Conservation (phyloP, 2,113 vertebrate genomes). For the Mesitornis unicolor region DNA sequence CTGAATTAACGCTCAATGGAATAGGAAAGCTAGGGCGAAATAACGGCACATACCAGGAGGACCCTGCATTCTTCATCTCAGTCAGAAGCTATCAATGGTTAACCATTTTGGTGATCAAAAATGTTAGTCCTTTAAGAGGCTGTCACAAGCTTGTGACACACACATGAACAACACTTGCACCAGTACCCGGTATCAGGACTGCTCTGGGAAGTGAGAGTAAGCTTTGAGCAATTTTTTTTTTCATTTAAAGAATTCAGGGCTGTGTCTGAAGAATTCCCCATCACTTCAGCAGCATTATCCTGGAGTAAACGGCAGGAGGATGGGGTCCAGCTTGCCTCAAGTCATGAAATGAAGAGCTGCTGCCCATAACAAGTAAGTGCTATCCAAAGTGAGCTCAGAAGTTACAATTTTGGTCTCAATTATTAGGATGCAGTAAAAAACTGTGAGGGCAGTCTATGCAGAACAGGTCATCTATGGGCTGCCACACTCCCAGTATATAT, state of each 20-base stretch:
- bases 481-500: background rate
- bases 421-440: background rate
- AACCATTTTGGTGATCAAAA: background rate
- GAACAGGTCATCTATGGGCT: background rate
- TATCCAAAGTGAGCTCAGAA: background rate
- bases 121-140: accelerated
- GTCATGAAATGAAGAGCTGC: background rate
- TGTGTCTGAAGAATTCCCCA: background rate
- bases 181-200: background rate
- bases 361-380: background rate
- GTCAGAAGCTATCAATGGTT: background rate
- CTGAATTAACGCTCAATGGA: background rate
- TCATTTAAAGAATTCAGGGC: background rate
- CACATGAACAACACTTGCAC: background rate
- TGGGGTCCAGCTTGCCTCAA: background rate
- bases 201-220: accelerated
- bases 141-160: too few relatives aligned
- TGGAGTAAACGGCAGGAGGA: background rate
- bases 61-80: background rate
- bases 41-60: background rate
- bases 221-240: background rate
- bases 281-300: background rate
- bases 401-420: background rate
- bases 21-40: accelerated
- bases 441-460: background rate